Conservation (phyloP, 2,797 vertebrate genomes). For the Morus bassanus region DNA sequence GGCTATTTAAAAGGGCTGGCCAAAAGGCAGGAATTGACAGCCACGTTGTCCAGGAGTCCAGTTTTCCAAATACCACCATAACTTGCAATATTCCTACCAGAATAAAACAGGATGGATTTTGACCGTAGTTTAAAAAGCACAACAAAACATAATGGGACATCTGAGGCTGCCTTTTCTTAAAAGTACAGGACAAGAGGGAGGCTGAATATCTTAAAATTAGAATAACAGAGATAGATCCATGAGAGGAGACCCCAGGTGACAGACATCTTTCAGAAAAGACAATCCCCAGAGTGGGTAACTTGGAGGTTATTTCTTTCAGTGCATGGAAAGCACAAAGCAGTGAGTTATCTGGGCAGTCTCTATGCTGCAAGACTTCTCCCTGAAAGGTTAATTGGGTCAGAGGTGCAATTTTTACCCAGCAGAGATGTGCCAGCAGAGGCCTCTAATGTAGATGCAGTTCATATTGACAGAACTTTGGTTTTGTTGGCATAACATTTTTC, state of each 20-base stretch:
- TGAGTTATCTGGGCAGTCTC: not conserved
- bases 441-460: not conserved
- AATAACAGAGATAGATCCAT: not conserved
- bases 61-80: not conserved
- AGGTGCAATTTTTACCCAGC: not conserved
- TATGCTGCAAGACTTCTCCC: not conserved
- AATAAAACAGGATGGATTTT: not conserved
- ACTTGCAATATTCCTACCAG: not conserved
- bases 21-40: not conserved
- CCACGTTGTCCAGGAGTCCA: not conserved
- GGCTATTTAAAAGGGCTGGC: not conserved
- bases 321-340: not conserved
- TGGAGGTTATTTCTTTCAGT: not conserved
- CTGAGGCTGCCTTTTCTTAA: not conserved
- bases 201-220: not conserved
- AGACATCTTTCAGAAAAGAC: not conserved
- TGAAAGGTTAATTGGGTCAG: slow-evolving; percentile 33
- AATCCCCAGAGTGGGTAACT: not conserved
- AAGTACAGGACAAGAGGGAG: not conserved
- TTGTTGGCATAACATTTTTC: not conserved
- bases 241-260: not conserved
- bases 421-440: not conserved
- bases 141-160: not conserved
- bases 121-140: not conserved
- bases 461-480: not conserved